Conservation (phyloP, 2,113 vertebrate genomes). For the Gila orcuttii region DNA sequence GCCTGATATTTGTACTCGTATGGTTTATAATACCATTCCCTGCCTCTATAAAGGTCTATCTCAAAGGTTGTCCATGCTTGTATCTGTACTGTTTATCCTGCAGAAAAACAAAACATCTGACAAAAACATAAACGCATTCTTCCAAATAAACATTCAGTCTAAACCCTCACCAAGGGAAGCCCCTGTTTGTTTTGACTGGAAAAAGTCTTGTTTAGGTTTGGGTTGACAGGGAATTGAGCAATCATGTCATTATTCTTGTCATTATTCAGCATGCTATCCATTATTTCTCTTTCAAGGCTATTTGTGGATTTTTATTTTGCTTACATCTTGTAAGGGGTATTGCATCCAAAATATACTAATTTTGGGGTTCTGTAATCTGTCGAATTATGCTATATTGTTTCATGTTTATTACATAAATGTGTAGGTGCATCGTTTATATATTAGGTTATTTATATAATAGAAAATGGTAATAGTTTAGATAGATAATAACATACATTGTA, state of each 20-base stretch:
- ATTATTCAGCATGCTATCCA: neutral
- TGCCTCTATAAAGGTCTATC: neutral
- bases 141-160: neutral
- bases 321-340: neutral
- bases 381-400: neutral
- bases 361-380: neutral
- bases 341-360: neutral
- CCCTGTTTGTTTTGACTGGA: constrained; percentile 33
- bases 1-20: neutral
- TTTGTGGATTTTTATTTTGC: neutral
- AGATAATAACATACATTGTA: neutral
- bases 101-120: constrained; percentile 13
- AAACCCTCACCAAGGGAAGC: neutral
- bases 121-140: neutral
- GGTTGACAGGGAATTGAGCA: constrained; percentile 21
- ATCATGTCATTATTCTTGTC: constrained; percentile 27
- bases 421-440: neutral
- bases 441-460: neutral
- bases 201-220: constrained; percentile 42
- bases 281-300: neutral
- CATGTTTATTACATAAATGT: neutral
- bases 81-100: constrained; percentile 21
- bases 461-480: neutral
- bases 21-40: neutral
- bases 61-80: neutral